Base-by-base conservation (phyloP, 2,888 invertebrate species). In the Platypus cylindrus region DNA sequence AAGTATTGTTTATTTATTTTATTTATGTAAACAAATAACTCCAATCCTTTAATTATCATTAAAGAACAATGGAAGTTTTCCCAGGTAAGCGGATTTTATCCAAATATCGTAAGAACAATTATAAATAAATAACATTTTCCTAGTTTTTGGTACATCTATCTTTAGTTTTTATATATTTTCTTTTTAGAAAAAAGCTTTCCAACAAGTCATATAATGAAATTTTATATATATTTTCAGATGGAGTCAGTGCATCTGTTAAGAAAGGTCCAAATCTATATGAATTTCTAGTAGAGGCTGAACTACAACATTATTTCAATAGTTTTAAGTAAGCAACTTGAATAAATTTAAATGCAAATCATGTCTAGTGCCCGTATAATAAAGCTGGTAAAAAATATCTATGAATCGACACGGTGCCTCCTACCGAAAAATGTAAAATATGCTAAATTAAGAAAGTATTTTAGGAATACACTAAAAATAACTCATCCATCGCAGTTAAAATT, bases 201-300 rank as follows among this genome's bases (percentile, higher is more conserved):
- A n/a, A n/a, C n/a, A n/a, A n/a, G n/a, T n/a, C n/a, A n/a, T 22
- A 22, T 22, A 22, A 8, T 8, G 8, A 22, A 22, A n/a, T 8
- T 14, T 4, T 27, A 8, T 27, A 4, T 14, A 15, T 5, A 13
- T 27, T 50, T 50, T 37, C 44, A 56, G 55, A 56, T 47, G 54
- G 54, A 38, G 44, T 56, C 20, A 59, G 56, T 51, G 54, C 58
- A 32, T 53, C 60, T 23, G 49, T 60, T 31, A 62, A 60, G 48
- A 63, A 62, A 47, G 74, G 74, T 24, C 75, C 75, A 29, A 80
- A 80, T 45, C 68, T 84, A 45, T 82, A 82, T 59, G 91, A 90
- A 62, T 94, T 94, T 64, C 75, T 95, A 46, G 78, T 84, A 57
- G 91, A 93, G 67, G 90, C 93, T 27, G 93, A 94, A 61, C 71